These are phyloP conservation scores for Unio delphinus DNA, from an alignment of 2,888 invertebrate genomes.

Conservation along the genomic window DNA sequence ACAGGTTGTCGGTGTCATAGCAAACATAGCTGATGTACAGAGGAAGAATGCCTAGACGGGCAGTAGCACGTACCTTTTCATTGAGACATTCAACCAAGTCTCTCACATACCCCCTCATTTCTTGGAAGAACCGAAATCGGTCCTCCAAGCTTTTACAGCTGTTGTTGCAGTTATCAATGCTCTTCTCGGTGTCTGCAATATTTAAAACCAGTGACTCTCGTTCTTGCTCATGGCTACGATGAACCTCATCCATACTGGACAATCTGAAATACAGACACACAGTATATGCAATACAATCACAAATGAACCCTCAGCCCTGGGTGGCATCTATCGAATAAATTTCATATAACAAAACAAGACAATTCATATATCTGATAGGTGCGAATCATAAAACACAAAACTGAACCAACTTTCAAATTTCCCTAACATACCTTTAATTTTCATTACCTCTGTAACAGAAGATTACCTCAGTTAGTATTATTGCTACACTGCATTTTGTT, in stretches of 20 bases:
- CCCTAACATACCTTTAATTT: too few relatives aligned
- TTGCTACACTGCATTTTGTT: too few relatives aligned
- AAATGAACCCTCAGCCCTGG: too few relatives aligned
- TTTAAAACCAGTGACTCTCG: constrained; percentile 74
- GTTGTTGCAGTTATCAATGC: constrained; percentile 73
- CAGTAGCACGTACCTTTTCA: constrained; percentile 84
- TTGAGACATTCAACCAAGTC: constrained; percentile 98
- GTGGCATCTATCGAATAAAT: too few relatives aligned
- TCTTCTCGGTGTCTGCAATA: constrained; percentile 73
- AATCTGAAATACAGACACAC: constrained; percentile 71
- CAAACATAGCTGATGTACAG: constrained; percentile 4
- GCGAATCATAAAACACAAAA: too few relatives aligned
- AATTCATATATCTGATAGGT: too few relatives aligned
- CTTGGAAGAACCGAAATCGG: constrained; percentile 94
- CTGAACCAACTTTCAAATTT: too few relatives aligned
- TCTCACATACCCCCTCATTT: constrained; percentile 92
- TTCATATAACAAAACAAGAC: too few relatives aligned
- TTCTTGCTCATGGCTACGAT: constrained; percentile 75
- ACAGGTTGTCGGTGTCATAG: too few relatives aligned
- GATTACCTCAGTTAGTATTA: too few relatives aligned
- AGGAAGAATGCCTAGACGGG: constrained; percentile 27
- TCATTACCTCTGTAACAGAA: too few relatives aligned
- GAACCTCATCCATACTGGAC: constrained; percentile 76
- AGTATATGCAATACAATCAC: too few relatives aligned
- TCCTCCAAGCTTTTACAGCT: constrained; percentile 81